phyloP scores from a whole-genome alignment of 2,797 vertebrate genomes.

The Erethizon dorsatum region DNA sequence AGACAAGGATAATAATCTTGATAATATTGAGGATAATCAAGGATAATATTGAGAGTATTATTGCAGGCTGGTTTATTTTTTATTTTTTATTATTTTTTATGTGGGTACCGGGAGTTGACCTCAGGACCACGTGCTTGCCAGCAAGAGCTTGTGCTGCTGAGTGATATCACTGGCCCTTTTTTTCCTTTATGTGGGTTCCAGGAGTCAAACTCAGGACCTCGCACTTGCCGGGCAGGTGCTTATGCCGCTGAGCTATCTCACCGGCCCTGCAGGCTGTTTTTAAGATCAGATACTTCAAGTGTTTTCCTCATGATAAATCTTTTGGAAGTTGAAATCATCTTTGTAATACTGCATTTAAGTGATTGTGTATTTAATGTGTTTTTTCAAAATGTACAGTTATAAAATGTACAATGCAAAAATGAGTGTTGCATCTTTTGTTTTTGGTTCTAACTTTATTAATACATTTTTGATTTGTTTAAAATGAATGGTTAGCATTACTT shows the following conservation, averaged over 20 bases:
- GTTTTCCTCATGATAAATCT: conserved; percentile 52
- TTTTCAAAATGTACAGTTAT: conserved; percentile 37
- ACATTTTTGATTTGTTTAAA: conserved; percentile 45
- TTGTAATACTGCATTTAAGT: conserved; percentile 40
- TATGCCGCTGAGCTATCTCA: too few species aligned
- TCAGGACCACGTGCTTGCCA: too few species aligned
- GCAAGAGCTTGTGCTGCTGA: too few species aligned
- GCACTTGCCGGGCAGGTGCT: too few species aligned
- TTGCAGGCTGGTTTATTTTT: conserved; percentile 30
- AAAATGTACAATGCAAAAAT: neutral
- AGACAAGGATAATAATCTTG: neutral
- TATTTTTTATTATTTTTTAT: too few species aligned
- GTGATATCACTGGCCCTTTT: too few species aligned
- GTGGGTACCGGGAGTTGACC: too few species aligned
- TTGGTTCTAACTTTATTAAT: conserved; percentile 52
- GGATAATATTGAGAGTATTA: conserved; percentile 28
- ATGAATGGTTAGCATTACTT: conserved; percentile 26
- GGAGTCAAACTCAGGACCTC: too few species aligned
- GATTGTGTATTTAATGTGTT: conserved; percentile 29
- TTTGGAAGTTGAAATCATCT: conserved; percentile 54
- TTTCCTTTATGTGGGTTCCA: too few species aligned
- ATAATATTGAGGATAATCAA: too few species aligned
- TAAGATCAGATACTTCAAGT: conserved; percentile 58
- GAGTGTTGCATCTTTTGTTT: neutral
- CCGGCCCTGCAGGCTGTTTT: conserved; percentile 26